Percentiles rank a stretch among this genome's conserved stretches.
Conservation (phyloP, 2,797 vertebrate species). For the Falco biarmicus region DNA sequence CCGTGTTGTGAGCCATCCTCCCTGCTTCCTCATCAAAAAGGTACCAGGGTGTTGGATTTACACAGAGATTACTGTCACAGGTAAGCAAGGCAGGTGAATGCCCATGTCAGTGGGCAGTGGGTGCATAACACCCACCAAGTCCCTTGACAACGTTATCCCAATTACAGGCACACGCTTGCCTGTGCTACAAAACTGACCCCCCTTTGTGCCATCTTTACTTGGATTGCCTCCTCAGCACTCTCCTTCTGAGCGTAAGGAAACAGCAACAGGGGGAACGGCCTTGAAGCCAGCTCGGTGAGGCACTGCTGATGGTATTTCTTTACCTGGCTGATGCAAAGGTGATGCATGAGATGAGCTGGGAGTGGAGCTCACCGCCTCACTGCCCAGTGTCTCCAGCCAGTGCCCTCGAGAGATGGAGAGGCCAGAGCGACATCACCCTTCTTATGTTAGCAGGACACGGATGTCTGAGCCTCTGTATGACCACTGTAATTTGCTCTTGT, state of each 20-base stretch:
- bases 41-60: not conserved
- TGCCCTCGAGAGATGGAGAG: not conserved
- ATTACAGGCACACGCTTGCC: not conserved
- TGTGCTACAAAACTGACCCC: not conserved
- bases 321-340: not conserved
- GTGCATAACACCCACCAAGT: not conserved
- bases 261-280: not conserved
- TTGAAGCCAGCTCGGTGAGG: not conserved
- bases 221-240: not conserved
- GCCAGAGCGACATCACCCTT: not conserved
- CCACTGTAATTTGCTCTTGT: not conserved
- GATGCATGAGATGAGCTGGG: not conserved
- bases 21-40: not conserved
- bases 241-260: not conserved
- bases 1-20: not conserved
- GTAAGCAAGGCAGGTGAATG: not conserved
- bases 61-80: not conserved
- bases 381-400: not conserved
- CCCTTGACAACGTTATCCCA: not conserved
- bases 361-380: not conserved
- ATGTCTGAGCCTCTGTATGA: not conserved
- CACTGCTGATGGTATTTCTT: not conserved
- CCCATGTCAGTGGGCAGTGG: not conserved
- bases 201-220: not conserved
- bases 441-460: fast-evolving